Evolutionary conservation across 2,113 vertebrate genomes (phyloP), one percentile per base, ranked within the genome.

Genomic region (Saccopteryx bilineata): DNA sequence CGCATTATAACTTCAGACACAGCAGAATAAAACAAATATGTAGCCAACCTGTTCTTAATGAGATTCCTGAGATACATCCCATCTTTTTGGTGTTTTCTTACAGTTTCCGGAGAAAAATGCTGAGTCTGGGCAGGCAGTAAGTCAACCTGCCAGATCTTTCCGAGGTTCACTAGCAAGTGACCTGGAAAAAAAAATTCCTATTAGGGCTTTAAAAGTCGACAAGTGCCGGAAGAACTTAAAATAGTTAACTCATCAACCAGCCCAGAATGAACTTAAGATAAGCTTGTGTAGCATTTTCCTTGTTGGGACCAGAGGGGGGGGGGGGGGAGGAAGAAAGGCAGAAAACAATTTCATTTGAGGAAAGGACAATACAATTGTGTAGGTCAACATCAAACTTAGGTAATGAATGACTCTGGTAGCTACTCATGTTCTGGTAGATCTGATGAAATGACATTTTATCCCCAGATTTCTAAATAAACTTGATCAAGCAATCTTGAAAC

Each of bases 191-290:
- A 96, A 96, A 94, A 19, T 31, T 65, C 93, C 18, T 90, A 98
- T 98, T 95, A 81, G 98, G 96, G 24, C 93, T 97, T 95, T 74
- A 96, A 87, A 91, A 89, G 28, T 96, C 71, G 90, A 24, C 94
- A 71, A 78, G 94, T 94, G 84, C 97, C 98, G 93, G 87, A 98
- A 97, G 94, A 96, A 94, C 79, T 97, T 97, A 91, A 90, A 97
- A 97, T 97, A 85, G 96, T 98, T 97, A 97, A 98, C 97, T 97
- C 94, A 98, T 96, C 97, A 98, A 97, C 97, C 94, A 76, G 93
- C 94, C 91, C 74, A 28, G 4, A 95, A 96, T 90, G 24, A 96
- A 82, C 87, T 94, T 71, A 82, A 68, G 46, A 96, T 94, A 81
- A 79, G 88, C 96, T 98, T 61, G 23, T 10, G 46, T 9, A 69